Evolutionary conservation across 2,888 invertebrate genomes (phyloP).

Genomic region (Drosophila cognata): DNA sequence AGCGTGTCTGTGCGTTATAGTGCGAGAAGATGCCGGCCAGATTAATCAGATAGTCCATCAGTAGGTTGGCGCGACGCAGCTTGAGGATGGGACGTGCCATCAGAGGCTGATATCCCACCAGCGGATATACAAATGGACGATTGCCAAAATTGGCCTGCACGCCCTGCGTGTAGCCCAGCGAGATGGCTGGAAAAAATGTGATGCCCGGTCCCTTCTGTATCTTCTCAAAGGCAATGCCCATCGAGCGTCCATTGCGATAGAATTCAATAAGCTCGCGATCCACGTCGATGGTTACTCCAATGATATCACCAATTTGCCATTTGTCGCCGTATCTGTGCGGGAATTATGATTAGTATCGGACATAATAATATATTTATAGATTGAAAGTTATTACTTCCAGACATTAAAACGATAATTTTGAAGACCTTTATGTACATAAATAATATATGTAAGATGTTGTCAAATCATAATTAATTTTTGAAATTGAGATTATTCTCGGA

Average conservation of each 20-base stretch:
- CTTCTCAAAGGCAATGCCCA: slow-evolving; percentile 90
- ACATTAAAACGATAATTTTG: not conserved
- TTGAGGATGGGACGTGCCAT: slow-evolving; percentile 86
- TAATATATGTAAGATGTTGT: not conserved
- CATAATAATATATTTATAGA: not conserved
- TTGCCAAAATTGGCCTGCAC: slow-evolving; percentile 92
- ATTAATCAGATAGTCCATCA: slow-evolving; percentile 82
- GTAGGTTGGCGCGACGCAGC: slow-evolving; percentile 77
- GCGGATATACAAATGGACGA: slow-evolving; percentile 88
- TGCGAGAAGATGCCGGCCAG: slow-evolving; percentile 80
- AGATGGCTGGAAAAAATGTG: slow-evolving; percentile 93
- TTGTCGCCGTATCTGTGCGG: slow-evolving; percentile 88
- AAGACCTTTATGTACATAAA: not conserved
- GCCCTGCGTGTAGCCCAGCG: slow-evolving; percentile 91
- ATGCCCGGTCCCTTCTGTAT: slow-evolving; percentile 90
- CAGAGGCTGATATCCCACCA: slow-evolving; percentile 88
- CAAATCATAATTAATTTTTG: not conserved
- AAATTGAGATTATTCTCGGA: not conserved
- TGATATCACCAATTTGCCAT: slow-evolving; percentile 94
- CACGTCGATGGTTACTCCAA: slow-evolving; percentile 90
- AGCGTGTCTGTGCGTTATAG: slow-evolving; percentile 62
- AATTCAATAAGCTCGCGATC: slow-evolving; percentile 89
- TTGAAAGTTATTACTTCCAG: not conserved
- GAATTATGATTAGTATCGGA: not conserved
- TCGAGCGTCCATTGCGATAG: slow-evolving; percentile 90